Conservation (phyloP, 2,113 vertebrate species). For the Nymphicus hollandicus region DNA sequence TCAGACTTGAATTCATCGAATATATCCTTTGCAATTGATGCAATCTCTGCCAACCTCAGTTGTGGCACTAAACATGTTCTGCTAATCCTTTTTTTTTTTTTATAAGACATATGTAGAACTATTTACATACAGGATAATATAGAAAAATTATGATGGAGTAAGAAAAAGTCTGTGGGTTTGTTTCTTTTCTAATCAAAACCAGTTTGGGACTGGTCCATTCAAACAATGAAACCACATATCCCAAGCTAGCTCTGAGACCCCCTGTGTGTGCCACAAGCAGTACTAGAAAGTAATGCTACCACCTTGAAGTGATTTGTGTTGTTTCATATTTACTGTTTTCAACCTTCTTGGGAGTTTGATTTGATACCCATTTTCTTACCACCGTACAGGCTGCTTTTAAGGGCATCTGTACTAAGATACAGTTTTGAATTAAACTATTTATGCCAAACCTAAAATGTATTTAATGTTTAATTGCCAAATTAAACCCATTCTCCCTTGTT, state of each 20-base stretch:
- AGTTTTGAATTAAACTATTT: not conserved
- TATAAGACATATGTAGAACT: not conserved
- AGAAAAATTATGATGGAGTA: not conserved
- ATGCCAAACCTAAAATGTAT: not conserved
- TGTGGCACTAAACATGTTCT: not conserved
- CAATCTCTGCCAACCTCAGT: not conserved
- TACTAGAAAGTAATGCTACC: not conserved
- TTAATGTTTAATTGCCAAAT: conserved; percentile 1
- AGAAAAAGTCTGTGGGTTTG: not conserved
- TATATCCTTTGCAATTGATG: not conserved
- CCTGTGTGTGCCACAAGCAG: not conserved
- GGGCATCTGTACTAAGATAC: not conserved
- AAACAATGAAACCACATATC: not conserved
- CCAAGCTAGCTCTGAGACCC: not conserved
- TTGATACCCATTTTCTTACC: not conserved
- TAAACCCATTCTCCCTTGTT: not conserved
- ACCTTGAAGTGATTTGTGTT: not conserved
- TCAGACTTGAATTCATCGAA: not conserved
- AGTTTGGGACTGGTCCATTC: not conserved
- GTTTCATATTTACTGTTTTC: not conserved
- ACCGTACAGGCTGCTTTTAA: not conserved
- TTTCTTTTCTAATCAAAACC: not conserved
- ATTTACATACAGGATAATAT: not conserved
- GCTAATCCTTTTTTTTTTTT: not conserved
- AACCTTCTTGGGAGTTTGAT: not conserved